Conservation (phyloP, 2,888 invertebrate genomes). For the Lithophane semibrunnea region DNA sequence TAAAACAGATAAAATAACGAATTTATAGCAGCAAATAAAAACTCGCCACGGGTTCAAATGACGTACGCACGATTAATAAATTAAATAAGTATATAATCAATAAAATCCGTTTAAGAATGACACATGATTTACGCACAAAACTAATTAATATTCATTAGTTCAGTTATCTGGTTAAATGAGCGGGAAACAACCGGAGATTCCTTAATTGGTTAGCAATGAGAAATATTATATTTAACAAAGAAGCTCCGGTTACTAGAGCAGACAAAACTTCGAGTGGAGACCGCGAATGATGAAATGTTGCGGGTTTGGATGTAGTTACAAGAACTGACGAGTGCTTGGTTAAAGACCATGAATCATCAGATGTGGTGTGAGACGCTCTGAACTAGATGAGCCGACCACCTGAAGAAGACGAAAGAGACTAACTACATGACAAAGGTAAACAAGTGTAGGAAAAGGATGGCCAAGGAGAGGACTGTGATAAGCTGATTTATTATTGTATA, state of each 20-base stretch:
- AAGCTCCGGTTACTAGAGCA: neutral
- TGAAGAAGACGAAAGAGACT: neutral
- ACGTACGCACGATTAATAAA: slow-evolving; percentile 6
- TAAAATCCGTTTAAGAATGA: slow-evolving; percentile 24
- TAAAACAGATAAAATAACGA: slow-evolving; percentile 1
- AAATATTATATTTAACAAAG: neutral
- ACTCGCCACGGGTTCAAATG: neutral
- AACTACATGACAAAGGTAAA: neutral
- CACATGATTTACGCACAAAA: slow-evolving; percentile 13
- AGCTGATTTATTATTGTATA: neutral
- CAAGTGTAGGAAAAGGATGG: neutral
- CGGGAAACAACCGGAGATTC: slow-evolving; percentile 1
- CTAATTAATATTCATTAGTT: slow-evolving; percentile 19
- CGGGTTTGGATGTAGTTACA: neutral
- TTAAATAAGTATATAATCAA: slow-evolving; percentile 2
- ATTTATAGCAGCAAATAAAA: slow-evolving; percentile 9
- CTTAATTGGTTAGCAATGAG: neutral
- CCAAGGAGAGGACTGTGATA: neutral
- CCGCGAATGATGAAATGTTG: no score
- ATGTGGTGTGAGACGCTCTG: no score
- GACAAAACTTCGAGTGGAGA: neutral
- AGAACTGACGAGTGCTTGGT: neutral
- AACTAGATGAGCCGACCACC: neutral
- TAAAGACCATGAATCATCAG: neutral
- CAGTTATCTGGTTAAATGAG: neutral